Percentiles rank a stretch among this genome's conserved stretches.
These are phyloP conservation scores for Iguana delicatissima DNA, from an alignment of 2,797 vertebrate species.

Conservation along the genomic window DNA sequence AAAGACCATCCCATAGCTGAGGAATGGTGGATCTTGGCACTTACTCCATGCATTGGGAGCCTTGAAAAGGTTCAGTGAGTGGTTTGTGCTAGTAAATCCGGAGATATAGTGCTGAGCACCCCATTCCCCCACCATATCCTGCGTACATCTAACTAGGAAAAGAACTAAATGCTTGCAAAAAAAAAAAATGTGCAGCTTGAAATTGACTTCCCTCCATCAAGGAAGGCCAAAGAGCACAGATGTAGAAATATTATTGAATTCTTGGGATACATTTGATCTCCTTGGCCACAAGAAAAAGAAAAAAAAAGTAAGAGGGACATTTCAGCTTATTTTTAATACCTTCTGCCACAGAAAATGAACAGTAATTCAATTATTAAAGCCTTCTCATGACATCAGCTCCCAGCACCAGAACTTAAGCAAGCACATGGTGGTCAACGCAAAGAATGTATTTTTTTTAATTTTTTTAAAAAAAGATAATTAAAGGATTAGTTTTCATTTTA, in stretches of 20 bases:
- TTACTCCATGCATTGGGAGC: too few relatives aligned
- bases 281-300: constrained; percentile 51
- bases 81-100: constrained; percentile 63
- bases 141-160: constrained; percentile 64
- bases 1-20: too few relatives aligned
- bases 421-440: constrained; percentile 49
- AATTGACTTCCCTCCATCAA: constrained; percentile 63
- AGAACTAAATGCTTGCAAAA: constrained; percentile 71
- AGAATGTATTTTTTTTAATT: constrained; percentile 53
- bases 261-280: constrained; percentile 76
- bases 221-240: constrained; percentile 73
- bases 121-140: constrained; percentile 40
- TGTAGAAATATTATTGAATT: constrained; percentile 77
- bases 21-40: too few relatives aligned
- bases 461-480: not conserved
- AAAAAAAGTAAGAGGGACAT: constrained; percentile 70
- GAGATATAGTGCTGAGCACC: constrained; percentile 57
- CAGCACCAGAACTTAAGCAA: constrained; percentile 49
- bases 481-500: constrained; percentile 9
- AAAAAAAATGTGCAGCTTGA: constrained; percentile 58
- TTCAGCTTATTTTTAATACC: constrained; percentile 76
- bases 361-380: constrained; percentile 74
- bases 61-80: constrained; percentile 34
- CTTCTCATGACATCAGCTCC: constrained; percentile 71
- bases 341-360: constrained; percentile 70